Percentiles rank a stretch among this genome's conserved stretches.
Conservation (phyloP, 2,797 vertebrate species). For the Rallus crepitans region DNA sequence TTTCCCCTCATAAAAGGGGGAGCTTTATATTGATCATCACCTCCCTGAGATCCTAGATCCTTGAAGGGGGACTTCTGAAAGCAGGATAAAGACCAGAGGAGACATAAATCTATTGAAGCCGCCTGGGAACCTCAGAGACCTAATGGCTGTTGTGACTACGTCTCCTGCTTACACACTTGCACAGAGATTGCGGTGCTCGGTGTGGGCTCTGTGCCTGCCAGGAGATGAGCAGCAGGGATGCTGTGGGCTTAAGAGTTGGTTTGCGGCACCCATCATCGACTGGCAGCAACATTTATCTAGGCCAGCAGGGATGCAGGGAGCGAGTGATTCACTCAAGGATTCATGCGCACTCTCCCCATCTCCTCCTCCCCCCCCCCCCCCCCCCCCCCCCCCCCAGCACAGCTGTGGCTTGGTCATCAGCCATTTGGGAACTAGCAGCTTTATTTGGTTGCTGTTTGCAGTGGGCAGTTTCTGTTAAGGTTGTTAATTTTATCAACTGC, state of each 20-base stretch:
- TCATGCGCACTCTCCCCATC: not conserved
- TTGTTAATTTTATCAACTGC: conserved; percentile 58
- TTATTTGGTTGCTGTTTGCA: conserved; percentile 68
- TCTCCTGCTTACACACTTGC: not conserved
- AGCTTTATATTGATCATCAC: not conserved
- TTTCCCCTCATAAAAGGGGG: not conserved
- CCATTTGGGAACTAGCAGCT: conserved; percentile 58
- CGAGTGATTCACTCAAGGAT: conserved; percentile 63
- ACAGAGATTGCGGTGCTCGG: not conserved
- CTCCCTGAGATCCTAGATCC: not conserved
- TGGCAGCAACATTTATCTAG: conserved; percentile 63
- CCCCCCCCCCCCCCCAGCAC: not conserved
- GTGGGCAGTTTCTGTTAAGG: conserved; percentile 48
- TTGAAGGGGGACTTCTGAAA: not conserved
- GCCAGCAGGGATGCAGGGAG: conserved; percentile 65
- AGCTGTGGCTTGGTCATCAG: conserved; percentile 69
- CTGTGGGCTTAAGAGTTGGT: conserved; percentile 25
- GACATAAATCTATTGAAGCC: not conserved
- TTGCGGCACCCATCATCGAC: conserved; percentile 22
- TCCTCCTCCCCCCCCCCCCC: not conserved
- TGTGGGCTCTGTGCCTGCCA: not conserved
- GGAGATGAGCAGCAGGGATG: conserved; percentile 31
- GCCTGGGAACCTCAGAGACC: not conserved
- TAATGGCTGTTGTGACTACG: not conserved
- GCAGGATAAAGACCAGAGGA: not conserved